phyloP scores from a whole-genome alignment of 2,888 invertebrate species.

The Atethmia centrago region DNA sequence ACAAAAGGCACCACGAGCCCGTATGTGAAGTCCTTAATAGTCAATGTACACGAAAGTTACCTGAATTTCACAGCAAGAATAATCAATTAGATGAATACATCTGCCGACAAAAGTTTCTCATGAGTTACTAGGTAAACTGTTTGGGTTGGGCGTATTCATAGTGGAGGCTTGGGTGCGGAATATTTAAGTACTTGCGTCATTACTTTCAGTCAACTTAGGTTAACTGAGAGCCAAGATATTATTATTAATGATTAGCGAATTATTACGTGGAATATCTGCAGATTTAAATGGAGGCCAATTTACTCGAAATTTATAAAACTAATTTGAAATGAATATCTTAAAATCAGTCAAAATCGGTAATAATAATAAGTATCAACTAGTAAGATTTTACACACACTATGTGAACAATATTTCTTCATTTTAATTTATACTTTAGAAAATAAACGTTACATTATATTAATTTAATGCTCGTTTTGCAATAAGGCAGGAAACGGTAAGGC shows the following conservation, averaged over 20 bases:
- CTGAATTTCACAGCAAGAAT: constrained; percentile 71
- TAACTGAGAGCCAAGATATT: neutral
- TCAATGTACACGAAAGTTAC: constrained; percentile 61
- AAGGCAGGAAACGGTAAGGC: no score
- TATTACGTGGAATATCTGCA: no score
- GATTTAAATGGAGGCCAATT: neutral
- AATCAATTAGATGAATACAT: constrained; percentile 80
- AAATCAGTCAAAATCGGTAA: no score
- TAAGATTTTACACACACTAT: no score
- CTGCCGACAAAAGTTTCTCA: constrained; percentile 71
- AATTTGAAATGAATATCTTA: no score
- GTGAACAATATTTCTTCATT: no score
- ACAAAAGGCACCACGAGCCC: constrained; percentile 32
- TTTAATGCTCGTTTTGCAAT: neutral
- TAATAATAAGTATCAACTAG: no score
- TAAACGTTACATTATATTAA: neutral
- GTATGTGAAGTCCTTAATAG: constrained; percentile 41
- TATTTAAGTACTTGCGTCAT: constrained; percentile 3
- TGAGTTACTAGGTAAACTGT: constrained; percentile 64
- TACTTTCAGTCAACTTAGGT: neutral
- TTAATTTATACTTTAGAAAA: neutral
- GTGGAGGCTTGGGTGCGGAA: constrained; percentile 13
- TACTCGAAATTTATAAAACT: neutral
- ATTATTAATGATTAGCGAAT: neutral
- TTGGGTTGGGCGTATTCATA: constrained; percentile 67